Evolutionary conservation across 1,140 invertebrate species (phyloP).

Genomic region (Triops cancriformis): DNA sequence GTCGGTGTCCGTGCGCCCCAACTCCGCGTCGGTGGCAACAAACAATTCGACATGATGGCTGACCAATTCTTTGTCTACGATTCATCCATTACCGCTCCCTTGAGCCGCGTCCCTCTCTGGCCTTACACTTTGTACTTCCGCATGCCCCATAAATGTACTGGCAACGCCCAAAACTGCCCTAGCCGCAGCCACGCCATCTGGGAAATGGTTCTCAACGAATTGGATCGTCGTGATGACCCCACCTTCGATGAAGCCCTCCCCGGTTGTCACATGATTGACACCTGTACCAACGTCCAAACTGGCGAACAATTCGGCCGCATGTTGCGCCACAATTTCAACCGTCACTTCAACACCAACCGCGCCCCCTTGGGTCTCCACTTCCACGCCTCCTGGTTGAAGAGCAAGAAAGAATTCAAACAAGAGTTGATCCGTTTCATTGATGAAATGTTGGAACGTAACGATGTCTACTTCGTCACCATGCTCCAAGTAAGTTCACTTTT

Average conservation of each 20-base stretch:
- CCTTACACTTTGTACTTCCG: slow-evolving; percentile 91
- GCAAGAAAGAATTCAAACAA: slow-evolving; percentile 85
- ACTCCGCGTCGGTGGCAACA: slow-evolving; percentile 82
- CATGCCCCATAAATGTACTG: slow-evolving; percentile 85
- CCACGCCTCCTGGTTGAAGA: slow-evolving; percentile 91
- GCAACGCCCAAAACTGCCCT: slow-evolving; percentile 84
- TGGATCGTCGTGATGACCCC: slow-evolving; percentile 82
- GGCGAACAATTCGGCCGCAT: slow-evolving; percentile 77
- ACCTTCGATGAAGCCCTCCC: slow-evolving; percentile 82
- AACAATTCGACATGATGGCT: slow-evolving; percentile 92
- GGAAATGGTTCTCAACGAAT: slow-evolving; percentile 93
- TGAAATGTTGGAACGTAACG: slow-evolving; percentile 73
- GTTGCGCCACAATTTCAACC: slow-evolving; percentile 85
- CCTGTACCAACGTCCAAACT: slow-evolving; percentile 81
- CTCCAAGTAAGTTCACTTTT: slow-evolving; percentile 57
- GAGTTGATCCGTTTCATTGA: slow-evolving; percentile 89
- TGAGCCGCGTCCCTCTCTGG: slow-evolving; percentile 84
- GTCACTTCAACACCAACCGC: slow-evolving; percentile 83
- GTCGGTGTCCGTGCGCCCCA: slow-evolving; percentile 83
- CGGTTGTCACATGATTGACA: slow-evolving; percentile 82
- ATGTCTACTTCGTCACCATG: slow-evolving; percentile 91
- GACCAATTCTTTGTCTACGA: slow-evolving; percentile 92
- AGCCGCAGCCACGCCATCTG: slow-evolving; percentile 82
- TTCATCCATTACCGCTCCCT: slow-evolving; percentile 81
- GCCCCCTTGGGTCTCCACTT: slow-evolving; percentile 90